Base-by-base conservation (phyloP, 2,113 vertebrate species). In the Cygnus atratus region DNA sequence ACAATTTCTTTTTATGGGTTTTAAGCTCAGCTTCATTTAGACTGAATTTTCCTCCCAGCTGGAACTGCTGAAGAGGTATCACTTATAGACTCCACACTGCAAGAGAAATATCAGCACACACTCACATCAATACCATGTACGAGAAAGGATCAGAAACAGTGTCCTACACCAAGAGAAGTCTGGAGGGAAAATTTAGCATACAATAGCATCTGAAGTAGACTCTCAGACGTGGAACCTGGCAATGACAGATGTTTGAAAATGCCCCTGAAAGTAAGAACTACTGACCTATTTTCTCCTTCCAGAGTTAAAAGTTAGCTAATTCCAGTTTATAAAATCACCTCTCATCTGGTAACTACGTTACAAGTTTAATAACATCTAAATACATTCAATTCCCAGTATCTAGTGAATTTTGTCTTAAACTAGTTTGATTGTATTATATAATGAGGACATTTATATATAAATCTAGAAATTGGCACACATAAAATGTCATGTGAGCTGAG, bases 381-480 rank as follows among this genome's bases (percentile, higher is more conserved):
- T 65, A 78, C 61, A 83, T 81, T 67, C 68, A 93, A 80, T 52
- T 90, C 92, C 52, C 59, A 96, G 35, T 57, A 95, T 84, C 33
- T 33, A 72, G 29, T 61, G 84, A 77, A 55, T 79, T 87, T 88
- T 68, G 46, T 67, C 65, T 83, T 92, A 65, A 74, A 82, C 88
- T 74, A 79, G 24, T 94, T 94, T 33, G 68, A 90, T 67, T 90
- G 63, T 76, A 74, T 87, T 73, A 62, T 77, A 94, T 90, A 96
- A 95, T 65, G 72, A 95, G 57, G 43, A 95, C 79, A 33, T 90
- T 92, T 67, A 29, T 80, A 91, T 94, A 94, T 93, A 92, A 93
- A 96, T 88, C 43, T 68, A 84, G 83, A 88, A 94, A 94, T 21
- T 94, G 88, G 87, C 86, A 95, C 86, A 92, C 44, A 54, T 86